Evolutionary conservation across 2,113 vertebrate genomes (phyloP), one percentile per base, ranked within the genome.

Genomic region (Scortum barcoo): DNA sequence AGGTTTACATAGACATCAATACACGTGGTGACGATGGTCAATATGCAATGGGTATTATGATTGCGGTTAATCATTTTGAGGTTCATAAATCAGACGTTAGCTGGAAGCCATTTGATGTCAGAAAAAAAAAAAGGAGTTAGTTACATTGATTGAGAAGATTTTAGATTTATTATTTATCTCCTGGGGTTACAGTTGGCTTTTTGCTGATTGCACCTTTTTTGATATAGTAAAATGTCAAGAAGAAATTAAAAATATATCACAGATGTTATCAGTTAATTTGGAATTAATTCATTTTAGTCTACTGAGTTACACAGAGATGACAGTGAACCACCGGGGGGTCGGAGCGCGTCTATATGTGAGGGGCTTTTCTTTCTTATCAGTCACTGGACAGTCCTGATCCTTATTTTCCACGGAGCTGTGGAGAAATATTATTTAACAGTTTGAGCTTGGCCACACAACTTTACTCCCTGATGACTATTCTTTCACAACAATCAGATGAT

Each of bases 321-420:
- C 78, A 78, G 79, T 17, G 72, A 76, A 9, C 78, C 50, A 8
- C 42, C 42, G 8, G 87, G 82, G 88, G 86, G 86, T 62, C 3
- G 57, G 57, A 54, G 83, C 2, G 54, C 66, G 75, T 26, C 54
- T 33, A 19, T 66, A 33, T 66, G 66, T 44, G 38, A 77, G 83
- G 58, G 81, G 87, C 71, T 90, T 84, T 88, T 82, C 80, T 78
- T 51, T 67, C 92, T 93, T 92, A 93, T 92, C 92, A 91, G 91
- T n/a, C 74, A 28, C 86, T 57, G 60, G 84, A 86, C 92, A 93
- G 81, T 93, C 89, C 86, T 92, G 75, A 93, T 86, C 90, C 90
- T 88, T 86, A 88, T 93, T 93, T 86, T 89, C 89, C 90, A 91
- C 81, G 72, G 76, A 71, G 76, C 46, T 20, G 81, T 46, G 42